Evolutionary conservation across 1,140 invertebrate genomes (phyloP).

Genomic region (Drosophila biarmipes): DNA sequence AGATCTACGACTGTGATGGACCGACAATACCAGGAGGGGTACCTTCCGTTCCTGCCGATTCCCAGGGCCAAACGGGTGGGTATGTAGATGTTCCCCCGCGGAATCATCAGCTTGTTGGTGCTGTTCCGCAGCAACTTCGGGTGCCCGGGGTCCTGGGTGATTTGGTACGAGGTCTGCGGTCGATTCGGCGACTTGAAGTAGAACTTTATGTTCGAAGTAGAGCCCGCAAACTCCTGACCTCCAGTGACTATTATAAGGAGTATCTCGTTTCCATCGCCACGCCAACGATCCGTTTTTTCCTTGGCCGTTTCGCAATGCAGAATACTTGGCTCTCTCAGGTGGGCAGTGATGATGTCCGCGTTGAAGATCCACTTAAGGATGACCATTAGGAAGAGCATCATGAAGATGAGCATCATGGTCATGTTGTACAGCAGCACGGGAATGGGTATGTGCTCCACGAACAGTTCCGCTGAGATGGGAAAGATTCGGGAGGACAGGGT

Average conservation of each 20-base stretch:
- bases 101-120: slow-evolving; percentile 10
- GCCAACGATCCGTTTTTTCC: rapidly evolving
- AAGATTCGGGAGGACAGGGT: slow-evolving; percentile 25
- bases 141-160: slow-evolving; percentile 30
- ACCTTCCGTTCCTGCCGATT: slow-evolving; percentile 19
- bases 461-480: slow-evolving; percentile 11
- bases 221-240: slow-evolving; percentile 33
- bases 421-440: not conserved
- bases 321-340: not conserved
- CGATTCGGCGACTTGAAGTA: slow-evolving; percentile 27
- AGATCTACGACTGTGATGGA: slow-evolving; percentile 22
- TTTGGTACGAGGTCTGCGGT: slow-evolving; percentile 8
- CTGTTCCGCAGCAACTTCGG: slow-evolving; percentile 30
- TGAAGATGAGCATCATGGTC: not conserved
- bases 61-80: slow-evolving; percentile 40
- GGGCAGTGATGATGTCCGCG: not conserved
- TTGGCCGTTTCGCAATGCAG: not conserved
- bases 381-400: not conserved
- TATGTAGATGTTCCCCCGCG: slow-evolving; percentile 4
- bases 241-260: slow-evolving; percentile 31
- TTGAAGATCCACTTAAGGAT: not conserved
- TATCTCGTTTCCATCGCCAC: not conserved
- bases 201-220: slow-evolving; percentile 37
- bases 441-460: not conserved
- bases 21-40: slow-evolving; percentile 46